Conservation (phyloP, 2,797 vertebrate species). For the Emys orbicularis region DNA sequence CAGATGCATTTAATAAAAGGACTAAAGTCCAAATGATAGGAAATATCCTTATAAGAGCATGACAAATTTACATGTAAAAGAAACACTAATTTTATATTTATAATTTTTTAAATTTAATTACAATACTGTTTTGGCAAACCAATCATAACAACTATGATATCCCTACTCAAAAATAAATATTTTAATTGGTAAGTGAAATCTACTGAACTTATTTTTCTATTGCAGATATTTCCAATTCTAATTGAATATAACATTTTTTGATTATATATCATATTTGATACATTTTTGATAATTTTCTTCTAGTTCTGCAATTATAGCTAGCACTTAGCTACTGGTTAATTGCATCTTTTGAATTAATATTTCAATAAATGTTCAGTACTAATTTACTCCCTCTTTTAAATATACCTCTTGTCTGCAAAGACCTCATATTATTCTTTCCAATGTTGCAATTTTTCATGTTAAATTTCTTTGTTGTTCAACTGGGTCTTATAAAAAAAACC, state of each 20-base stretch:
- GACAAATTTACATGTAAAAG: not conserved
- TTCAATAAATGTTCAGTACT: not conserved
- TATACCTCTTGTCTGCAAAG: not conserved
- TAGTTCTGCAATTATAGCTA: not conserved
- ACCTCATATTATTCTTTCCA: not conserved
- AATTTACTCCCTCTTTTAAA: not conserved
- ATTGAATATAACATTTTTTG: not conserved
- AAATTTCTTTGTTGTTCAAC: not conserved
- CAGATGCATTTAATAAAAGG: not conserved
- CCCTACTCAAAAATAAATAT: not conserved
- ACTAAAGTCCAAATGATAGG: not conserved
- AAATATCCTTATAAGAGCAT: not conserved
- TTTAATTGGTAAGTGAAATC: not conserved
- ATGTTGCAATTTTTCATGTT: not conserved
- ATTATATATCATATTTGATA: not conserved
- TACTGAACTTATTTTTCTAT: not conserved
- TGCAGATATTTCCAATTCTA: not conserved
- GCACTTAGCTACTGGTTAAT: not conserved
- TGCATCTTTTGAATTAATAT: not conserved
- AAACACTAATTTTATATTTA: not conserved
- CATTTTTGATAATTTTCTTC: not conserved
- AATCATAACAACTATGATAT: not conserved
- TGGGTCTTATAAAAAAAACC: not conserved
- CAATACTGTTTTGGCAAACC: not conserved
- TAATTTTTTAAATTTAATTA: not conserved